Conservation (phyloP, 1,140 invertebrate species). For the Carposina sasakii region DNA sequence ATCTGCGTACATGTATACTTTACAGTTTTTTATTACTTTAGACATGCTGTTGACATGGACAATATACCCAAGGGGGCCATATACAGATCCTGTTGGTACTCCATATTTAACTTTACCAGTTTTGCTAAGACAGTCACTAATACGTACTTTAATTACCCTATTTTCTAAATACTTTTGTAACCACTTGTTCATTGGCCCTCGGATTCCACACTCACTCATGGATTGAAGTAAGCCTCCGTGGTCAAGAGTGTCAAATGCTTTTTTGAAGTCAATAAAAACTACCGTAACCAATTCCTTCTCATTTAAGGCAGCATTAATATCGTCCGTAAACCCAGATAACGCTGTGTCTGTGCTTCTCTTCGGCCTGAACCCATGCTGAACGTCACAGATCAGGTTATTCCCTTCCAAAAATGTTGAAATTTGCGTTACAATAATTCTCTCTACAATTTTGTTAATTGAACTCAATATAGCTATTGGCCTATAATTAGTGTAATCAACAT, state of each 20-base stretch:
- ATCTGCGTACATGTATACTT: background rate
- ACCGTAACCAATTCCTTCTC: background rate
- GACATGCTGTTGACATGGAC: background rate
- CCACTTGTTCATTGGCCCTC: background rate
- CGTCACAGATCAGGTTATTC: conserved; percentile 2
- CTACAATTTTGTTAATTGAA: conserved; percentile 1
- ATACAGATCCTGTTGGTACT: background rate
- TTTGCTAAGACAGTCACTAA: background rate
- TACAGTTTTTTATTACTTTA: background rate
- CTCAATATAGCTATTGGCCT: background rate
- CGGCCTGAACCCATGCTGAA: conserved; percentile 10
- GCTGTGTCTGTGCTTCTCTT: conserved; percentile 4
- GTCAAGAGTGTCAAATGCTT: background rate
- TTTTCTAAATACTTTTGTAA: background rate
- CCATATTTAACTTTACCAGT: background rate
- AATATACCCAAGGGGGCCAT: background rate
- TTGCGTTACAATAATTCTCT: background rate
- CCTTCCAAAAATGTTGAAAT: conserved; percentile 3
- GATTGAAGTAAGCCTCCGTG: background rate
- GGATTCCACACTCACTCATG: background rate
- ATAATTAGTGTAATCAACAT: background rate
- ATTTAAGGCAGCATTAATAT: conserved; percentile 4
- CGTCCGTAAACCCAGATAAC: conserved; percentile 4
- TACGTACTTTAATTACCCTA: no score
- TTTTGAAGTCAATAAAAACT: background rate